Base-by-base conservation (phyloP, 2,888 invertebrate genomes). In the Meteorus colon region DNA sequence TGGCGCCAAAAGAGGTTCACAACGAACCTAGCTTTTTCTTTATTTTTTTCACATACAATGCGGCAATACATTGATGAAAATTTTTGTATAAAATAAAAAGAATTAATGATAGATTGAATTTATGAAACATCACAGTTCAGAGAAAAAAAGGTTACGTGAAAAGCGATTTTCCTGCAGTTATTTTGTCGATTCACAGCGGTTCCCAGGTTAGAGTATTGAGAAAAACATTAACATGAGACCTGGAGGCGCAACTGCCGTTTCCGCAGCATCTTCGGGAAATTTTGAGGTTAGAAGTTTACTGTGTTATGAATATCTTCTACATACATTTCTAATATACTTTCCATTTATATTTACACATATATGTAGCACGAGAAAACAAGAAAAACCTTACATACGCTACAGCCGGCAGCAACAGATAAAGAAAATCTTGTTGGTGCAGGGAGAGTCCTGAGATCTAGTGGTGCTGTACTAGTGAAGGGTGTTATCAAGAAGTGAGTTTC, bases 321-420 rank as follows among this genome's bases (percentile, higher is more conserved):
- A 1, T 8, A 10, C 1, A 14, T 14, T 4, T 66, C 19, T 51
- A 1, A 8, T 51, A 59, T 31, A n/a, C 27, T 73, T 51, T 41
- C 59, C 34, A 66, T 27, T 27, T 29, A n/a, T 41, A n/a, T 74
- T 34, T 59, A 76, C 62, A 62, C 68, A 16, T 31, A 4, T 41
- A n/a, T 72, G 24, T 63, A 34, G 59, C 81, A 84, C 82, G 84
- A 84, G 74, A 85, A 86, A 77, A 76, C 82, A 73, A 88, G 95
- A 84, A 94, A 93, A 89, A 93, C 94, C 31, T 91, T 96, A n/a
- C 95, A 94, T 90, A 92, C 93, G 37, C 89, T 96, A 79, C 96
- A 96, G 88, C 93, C 92, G 77, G 91, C 93, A 65, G 94, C 95
- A 48, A 92, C 91, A 67, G 94, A 95, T 85, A 94, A 94, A 86